These are phyloP conservation scores for Ectropis grisescens DNA, from an alignment of 1,140 invertebrate genomes.

Conservation along the genomic window DNA sequence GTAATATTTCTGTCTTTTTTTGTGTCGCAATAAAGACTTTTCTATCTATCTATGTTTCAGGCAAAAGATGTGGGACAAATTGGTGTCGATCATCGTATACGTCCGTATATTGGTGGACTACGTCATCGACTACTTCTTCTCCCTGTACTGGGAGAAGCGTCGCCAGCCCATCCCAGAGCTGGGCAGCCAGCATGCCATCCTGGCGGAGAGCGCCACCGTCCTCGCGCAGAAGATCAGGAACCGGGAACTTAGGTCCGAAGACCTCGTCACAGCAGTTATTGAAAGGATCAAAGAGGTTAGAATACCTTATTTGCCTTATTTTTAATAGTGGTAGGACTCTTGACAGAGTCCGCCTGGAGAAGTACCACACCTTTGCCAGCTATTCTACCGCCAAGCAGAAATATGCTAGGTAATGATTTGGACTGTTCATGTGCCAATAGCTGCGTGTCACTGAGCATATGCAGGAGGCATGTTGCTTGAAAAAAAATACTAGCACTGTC, in stretches of 20 bases:
- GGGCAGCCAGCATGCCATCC: constrained; percentile 70
- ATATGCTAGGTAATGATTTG: too few species aligned
- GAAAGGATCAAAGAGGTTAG: constrained; percentile 82
- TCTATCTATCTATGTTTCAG: neutral
- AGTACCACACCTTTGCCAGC: too few species aligned
- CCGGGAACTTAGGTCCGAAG: constrained; percentile 74
- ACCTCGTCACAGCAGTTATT: constrained; percentile 82
- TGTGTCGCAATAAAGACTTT: too few species aligned
- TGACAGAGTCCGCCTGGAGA: too few species aligned
- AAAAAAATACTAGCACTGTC: too few species aligned
- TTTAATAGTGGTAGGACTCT: too few species aligned
- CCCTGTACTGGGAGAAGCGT: constrained; percentile 70
- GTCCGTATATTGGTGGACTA: constrained; percentile 34
- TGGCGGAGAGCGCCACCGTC: constrained; percentile 75
- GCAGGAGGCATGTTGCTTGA: too few species aligned
- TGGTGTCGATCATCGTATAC: constrained; percentile 21
- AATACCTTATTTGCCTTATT: neutral
- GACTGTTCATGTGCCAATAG: too few species aligned
- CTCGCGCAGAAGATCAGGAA: constrained; percentile 77
- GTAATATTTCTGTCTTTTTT: too few species aligned
- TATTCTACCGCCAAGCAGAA: too few species aligned
- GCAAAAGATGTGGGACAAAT: constrained; percentile 4
- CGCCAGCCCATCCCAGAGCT: constrained; percentile 68
- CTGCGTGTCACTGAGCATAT: too few species aligned
- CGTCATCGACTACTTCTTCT: constrained; percentile 51